Base-by-base conservation (phyloP, 1,140 invertebrate species). In the Cecropterus lyciades region DNA sequence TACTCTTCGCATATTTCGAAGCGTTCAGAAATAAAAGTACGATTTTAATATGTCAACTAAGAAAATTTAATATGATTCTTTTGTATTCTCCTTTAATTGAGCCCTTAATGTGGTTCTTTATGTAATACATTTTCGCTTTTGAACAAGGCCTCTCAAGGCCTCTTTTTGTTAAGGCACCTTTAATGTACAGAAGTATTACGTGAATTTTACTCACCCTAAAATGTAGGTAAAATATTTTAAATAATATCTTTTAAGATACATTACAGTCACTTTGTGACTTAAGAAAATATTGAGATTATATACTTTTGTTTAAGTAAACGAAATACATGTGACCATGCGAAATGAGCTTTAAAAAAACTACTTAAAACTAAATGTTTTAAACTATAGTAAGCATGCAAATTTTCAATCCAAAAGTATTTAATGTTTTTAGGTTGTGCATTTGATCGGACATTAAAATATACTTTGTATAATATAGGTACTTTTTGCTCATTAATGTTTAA, bases 11-110 rank as follows among this genome's bases (percentile, higher is more conserved):
- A 11, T 40, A 40, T 40, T 40, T 40, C 37, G 11, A 13, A n/a
- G n/a, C n/a, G n/a, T n/a, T n/a, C n/a, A n/a, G n/a, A n/a, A 43
- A 43, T 43, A 43, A 14, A 14, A 43, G 40, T 14, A 43, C 40
- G 40, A 14, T 43, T 43, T 43, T 43, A 43, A 43, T 43, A 43
- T 43, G 40, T 14, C 40, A 43, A 3, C 13, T 13, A 43, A 43
- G 2, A 13, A 14, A 4, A 43, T 43, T 43, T 14, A 43, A 43
- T 43, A 43, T 14, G 40, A 43, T 43, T 13, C 40, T 43, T 43
- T 43, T 43, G 40, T 43, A 43, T 4, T 43, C 13, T 43, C 3
- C 13, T 43, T 43, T 43, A 43, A 43, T 43, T 43, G 40, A 14
- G 40, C 13, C 10, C 13, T 14, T 43, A 43, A 14, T 11, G 13